Evolutionary conservation across 2,797 vertebrate species (phyloP).

Genomic region (Diglossa cyanea): DNA sequence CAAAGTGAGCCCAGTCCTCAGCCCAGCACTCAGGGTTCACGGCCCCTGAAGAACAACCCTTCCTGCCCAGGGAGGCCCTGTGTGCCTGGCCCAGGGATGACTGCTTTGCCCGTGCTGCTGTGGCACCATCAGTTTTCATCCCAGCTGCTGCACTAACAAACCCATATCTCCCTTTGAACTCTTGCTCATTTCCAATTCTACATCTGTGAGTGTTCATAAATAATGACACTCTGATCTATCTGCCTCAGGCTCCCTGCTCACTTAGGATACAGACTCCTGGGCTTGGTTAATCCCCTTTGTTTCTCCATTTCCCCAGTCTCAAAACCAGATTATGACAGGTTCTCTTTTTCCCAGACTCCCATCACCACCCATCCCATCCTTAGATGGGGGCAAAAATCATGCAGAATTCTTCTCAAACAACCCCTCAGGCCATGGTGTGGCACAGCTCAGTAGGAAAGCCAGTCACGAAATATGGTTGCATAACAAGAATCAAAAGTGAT

Average conservation of each 20-base stretch:
- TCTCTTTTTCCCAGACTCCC: neutral
- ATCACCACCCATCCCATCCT: neutral
- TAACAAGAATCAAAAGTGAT: neutral
- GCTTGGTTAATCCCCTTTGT: neutral
- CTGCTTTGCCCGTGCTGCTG: neutral
- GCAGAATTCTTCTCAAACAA: neutral
- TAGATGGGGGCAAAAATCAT: neutral
- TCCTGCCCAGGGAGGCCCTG: neutral
- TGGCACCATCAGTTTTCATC: neutral
- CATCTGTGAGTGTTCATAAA: neutral
- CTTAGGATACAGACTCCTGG: neutral
- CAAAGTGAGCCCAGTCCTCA: neutral
- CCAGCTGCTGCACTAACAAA: neutral
- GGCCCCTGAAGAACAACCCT: neutral
- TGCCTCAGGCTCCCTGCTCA: neutral
- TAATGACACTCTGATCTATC: neutral
- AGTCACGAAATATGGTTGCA: neutral
- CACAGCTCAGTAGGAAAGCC: neutral
- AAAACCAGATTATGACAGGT: neutral
- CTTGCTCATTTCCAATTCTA: slow-evolving; percentile 8
- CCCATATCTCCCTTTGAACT: neutral
- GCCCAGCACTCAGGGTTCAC: neutral
- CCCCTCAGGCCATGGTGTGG: accelerated
- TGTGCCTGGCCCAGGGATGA: neutral
- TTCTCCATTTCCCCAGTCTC: neutral